A percentile compares a stretch with the other conserved stretches of the same genome.
Evolutionary conservation across 1,140 invertebrate species (phyloP).

Genomic region (Sesamia nonagrioides): DNA sequence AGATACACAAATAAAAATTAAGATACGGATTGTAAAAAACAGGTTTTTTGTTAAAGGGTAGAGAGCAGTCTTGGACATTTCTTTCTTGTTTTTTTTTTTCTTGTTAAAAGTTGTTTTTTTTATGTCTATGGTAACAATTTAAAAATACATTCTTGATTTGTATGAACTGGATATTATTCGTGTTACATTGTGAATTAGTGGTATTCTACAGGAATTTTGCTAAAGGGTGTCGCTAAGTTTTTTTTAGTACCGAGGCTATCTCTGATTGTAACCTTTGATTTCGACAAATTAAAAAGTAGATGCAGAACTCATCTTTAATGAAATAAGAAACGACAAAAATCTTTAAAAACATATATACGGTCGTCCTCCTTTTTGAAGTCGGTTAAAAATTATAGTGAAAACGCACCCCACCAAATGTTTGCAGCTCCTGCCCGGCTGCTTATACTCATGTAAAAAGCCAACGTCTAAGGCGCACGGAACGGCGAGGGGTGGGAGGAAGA

Average conservation of each 20-base stretch:
- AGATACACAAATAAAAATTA: constrained; percentile 53
- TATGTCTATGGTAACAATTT: neutral
- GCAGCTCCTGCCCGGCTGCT: constrained; percentile 69
- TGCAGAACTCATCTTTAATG: neutral
- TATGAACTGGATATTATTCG: neutral
- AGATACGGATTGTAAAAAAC: constrained; percentile 51
- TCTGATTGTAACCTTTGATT: no score
- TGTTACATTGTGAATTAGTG: neutral
- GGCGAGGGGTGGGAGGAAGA: constrained; percentile 58
- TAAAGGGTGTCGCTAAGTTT: neutral
- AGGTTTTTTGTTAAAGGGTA: constrained; percentile 48
- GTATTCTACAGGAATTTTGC: neutral
- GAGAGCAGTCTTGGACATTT: constrained; percentile 32
- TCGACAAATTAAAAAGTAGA: neutral
- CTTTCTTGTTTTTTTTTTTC: constrained; percentile 13
- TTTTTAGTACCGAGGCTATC: neutral
- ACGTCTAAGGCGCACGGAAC: constrained; percentile 80
- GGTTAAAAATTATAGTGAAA: constrained; percentile 21
- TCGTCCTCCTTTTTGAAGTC: no score
- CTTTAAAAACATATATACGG: no score
- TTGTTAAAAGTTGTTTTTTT: neutral
- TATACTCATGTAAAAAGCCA: constrained; percentile 84
- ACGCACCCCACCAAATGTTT: constrained; percentile 62
- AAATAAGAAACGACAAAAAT: constrained; percentile 1
- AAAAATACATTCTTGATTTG: constrained; percentile 2